Percentiles rank a stretch among this genome's conserved stretches.
Evolutionary conservation across 2,113 vertebrate species (phyloP).

Genomic region (Microtus ochrogaster): DNA sequence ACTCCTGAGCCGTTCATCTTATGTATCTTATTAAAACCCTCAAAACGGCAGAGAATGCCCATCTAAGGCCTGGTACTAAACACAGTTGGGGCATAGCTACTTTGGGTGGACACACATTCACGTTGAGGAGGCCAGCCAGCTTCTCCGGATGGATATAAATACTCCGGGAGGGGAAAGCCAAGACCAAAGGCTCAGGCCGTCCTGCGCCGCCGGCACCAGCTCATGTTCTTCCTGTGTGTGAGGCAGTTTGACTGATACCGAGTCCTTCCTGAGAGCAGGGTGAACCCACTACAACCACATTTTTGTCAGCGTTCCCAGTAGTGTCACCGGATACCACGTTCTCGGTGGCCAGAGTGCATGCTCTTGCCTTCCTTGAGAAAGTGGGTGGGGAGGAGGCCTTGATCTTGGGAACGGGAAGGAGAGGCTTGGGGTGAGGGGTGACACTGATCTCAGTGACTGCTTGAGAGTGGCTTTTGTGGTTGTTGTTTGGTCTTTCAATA

Average conservation of each 20-base stretch:
- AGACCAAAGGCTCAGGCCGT: slow-evolving; percentile 66
- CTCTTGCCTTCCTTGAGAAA: not conserved
- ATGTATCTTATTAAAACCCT: not conserved
- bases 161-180: slow-evolving; percentile 78
- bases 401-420: not conserved
- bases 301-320: slow-evolving; percentile 70
- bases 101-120: slow-evolving; percentile 64
- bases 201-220: not conserved
- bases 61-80: slow-evolving; percentile 67
- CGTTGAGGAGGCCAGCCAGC: slow-evolving; percentile 64
- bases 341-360: not conserved
- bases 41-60: slow-evolving; percentile 15
- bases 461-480: not conserved
- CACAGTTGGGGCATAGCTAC: slow-evolving; percentile 52
- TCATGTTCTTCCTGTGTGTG: slow-evolving; percentile 67
- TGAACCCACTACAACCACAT: slow-evolving; percentile 50
- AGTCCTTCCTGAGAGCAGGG: slow-evolving; percentile 73
- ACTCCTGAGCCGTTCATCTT: not conserved
- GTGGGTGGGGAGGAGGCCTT: not conserved
- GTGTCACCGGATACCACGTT: slow-evolving; percentile 46
- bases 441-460: not conserved
- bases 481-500: not conserved
- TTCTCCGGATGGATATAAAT: slow-evolving; percentile 81
- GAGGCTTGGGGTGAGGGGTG: not conserved
- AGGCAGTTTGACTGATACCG: slow-evolving; percentile 17